These are phyloP conservation scores for Yoshiicerus persimilis DNA, from an alignment of 1,140 invertebrate species.

Conservation along the genomic window DNA sequence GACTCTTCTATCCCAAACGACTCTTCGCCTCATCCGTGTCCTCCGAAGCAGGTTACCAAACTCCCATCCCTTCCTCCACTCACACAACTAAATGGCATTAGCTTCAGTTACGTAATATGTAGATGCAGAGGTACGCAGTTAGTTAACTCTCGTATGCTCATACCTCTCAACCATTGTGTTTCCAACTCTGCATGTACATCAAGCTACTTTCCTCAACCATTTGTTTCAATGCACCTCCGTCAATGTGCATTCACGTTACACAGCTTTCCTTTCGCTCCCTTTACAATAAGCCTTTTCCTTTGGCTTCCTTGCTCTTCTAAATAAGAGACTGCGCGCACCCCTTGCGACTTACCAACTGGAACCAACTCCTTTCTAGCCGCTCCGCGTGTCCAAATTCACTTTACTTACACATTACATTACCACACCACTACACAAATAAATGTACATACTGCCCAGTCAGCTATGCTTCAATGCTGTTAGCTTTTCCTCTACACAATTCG, in stretches of 20 bases:
- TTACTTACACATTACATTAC: not conserved
- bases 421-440: not conserved
- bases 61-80: not conserved
- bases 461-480: no score
- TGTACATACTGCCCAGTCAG: no score
- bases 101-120: not conserved
- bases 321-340: not conserved
- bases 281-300: not conserved
- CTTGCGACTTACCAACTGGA: not conserved
- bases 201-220: not conserved
- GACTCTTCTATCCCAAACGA: not conserved
- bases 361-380: no score
- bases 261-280: not conserved
- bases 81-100: not conserved
- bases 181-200: not conserved
- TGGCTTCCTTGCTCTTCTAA: not conserved
- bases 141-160: not conserved
- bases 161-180: not conserved
- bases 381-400: not conserved
- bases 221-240: not conserved
- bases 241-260: not conserved
- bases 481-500: no score
- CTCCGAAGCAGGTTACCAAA: not conserved
- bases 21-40: not conserved
- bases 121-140: not conserved